Percentiles rank a stretch among this genome's conserved stretches.
phyloP scores from a whole-genome alignment of 2,888 invertebrate species.

The Raillietiella orientalis region DNA sequence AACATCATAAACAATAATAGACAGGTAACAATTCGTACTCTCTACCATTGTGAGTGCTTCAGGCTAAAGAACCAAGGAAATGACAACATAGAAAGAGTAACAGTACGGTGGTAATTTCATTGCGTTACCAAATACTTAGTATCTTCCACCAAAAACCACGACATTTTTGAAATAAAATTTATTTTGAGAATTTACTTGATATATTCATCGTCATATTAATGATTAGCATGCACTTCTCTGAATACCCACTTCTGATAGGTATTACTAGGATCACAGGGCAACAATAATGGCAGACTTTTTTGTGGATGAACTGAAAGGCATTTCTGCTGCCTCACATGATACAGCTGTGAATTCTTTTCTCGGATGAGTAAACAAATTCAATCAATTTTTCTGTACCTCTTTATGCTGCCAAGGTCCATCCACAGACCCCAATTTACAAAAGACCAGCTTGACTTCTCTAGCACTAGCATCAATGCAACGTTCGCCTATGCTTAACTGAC shows the following conservation, averaged over 20 bases:
- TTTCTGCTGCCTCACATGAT: slow-evolving; percentile 40
- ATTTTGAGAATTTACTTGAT: background rate
- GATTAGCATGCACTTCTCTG: slow-evolving; percentile 31
- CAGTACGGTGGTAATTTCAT: too few species aligned
- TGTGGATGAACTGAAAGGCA: slow-evolving; percentile 57
- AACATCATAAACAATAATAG: too few species aligned
- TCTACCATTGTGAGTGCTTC: too few species aligned
- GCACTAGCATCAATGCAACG: slow-evolving; percentile 69
- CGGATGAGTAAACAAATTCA: background rate
- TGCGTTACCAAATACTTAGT: too few species aligned
- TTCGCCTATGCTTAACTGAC: slow-evolving; percentile 82
- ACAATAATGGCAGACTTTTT: slow-evolving; percentile 35
- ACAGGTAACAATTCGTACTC: too few species aligned
- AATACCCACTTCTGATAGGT: slow-evolving; percentile 67
- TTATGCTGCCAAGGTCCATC: slow-evolving; percentile 86
- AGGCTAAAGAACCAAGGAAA: too few species aligned
- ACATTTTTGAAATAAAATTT: background rate
- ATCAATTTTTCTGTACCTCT: slow-evolving; percentile 15
- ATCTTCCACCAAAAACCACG: too few species aligned
- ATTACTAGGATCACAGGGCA: slow-evolving; percentile 52
- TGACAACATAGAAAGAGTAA: too few species aligned
- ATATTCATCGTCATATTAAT: slow-evolving; percentile 12
- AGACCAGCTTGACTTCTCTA: slow-evolving; percentile 53
- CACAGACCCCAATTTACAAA: slow-evolving; percentile 67
- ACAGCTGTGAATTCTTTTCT: slow-evolving; percentile 25